Percentiles rank a stretch among this genome's conserved stretches.
Conservation (phyloP, 2,797 vertebrate species). For the Amniataba percoides region DNA sequence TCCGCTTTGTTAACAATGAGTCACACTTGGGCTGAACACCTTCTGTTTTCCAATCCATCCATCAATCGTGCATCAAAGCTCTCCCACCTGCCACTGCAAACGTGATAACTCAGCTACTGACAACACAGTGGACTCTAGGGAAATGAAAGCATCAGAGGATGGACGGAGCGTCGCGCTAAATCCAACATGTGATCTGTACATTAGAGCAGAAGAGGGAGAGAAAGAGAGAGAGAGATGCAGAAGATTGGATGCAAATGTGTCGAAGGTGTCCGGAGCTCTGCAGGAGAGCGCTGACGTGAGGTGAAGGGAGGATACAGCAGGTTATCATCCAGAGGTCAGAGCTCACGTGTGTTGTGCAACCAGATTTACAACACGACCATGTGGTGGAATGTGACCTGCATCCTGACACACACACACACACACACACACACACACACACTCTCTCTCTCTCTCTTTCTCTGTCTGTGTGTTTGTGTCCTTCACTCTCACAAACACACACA, state of each 20-base stretch:
- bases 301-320: conserved; percentile 20
- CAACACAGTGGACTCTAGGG: background rate
- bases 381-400: conserved; percentile 48
- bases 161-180: background rate
- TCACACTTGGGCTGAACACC: conserved; percentile 18
- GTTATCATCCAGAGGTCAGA: conserved; percentile 39
- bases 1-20: conserved; percentile 2
- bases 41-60: background rate
- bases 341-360: conserved; percentile 50
- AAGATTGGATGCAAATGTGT: background rate
- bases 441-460: background rate
- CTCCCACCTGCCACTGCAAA: conserved; percentile 1
- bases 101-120: background rate
- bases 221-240: background rate
- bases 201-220: background rate
- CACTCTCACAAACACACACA: background rate
- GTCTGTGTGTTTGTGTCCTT: background rate
- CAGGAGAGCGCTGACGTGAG: background rate
- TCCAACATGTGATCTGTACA: background rate
- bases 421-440: no score
- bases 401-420: no score
- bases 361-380: conserved; percentile 42
- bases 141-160: background rate
- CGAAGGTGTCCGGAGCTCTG: background rate
- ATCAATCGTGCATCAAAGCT: background rate